Conservation (phyloP, 1,140 invertebrate genomes). For the Ceratosolen fusciceps region DNA sequence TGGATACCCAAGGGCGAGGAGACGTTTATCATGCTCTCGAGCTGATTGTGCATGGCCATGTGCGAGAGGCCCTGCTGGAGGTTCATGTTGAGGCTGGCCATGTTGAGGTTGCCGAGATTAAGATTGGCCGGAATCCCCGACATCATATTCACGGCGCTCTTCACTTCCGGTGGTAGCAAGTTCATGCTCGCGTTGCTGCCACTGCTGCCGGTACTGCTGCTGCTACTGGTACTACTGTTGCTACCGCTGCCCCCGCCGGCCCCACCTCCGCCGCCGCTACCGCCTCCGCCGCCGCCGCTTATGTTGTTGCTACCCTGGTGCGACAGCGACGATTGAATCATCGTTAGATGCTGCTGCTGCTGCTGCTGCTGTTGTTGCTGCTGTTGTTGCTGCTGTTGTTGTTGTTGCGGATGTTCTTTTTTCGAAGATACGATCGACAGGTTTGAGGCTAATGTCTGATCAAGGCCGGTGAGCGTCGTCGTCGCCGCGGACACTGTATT, state of each 20-base stretch:
- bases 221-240: not conserved
- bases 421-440: conserved; percentile 53
- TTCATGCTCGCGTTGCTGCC: conserved; percentile 58
- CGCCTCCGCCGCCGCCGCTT: conserved; percentile 51
- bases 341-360: conserved; percentile 52
- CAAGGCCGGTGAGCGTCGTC: conserved; percentile 59
- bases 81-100: conserved; percentile 63
- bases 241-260: not conserved
- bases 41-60: conserved; percentile 63
- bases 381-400: not conserved
- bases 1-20: conserved; percentile 11
- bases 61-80: conserved; percentile 58
- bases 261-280: conserved; percentile 29
- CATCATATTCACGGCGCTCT: conserved; percentile 61
- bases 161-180: conserved; percentile 62
- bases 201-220: conserved; percentile 57
- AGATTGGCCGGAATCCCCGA: conserved; percentile 61
- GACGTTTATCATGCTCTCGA: conserved; percentile 63
- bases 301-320: conserved; percentile 59
- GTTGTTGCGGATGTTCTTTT: conserved; percentile 52
- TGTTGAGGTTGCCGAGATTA: conserved; percentile 61
- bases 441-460: conserved; percentile 57
- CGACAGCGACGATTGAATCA: conserved; percentile 57
- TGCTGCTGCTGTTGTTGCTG: not conserved
- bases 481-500: conserved; percentile 58